Evolutionary conservation across 30 jellyfish, hydroid and myxozoan genomes (phyloP), one percentile per base, ranked within the genome.

Genomic region (Pelagia noctiluca): DNA sequence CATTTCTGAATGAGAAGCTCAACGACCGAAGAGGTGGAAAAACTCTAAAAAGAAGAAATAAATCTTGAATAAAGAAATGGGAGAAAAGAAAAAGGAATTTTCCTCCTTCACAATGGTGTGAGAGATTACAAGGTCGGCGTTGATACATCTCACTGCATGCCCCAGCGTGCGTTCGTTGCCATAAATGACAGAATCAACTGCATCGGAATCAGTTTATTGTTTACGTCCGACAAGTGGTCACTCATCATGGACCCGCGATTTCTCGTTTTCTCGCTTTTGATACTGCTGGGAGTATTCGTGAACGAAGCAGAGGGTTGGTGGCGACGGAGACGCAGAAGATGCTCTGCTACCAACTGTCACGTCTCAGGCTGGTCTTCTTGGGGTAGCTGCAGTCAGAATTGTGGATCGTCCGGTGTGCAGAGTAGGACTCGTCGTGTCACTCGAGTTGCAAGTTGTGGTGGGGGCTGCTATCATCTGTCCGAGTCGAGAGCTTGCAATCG

Each of bases 401-500:
- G 94, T 60, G 94, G 94, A 22, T 18, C 63, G 21, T 48, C 87
- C 12, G 94, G 94, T 10, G 65, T 50, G 54, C 87, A 70, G 67
- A 53, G 63, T 19, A 38, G 88, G 23, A 67, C 29, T 10, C 71
- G 94, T 29, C 35, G 64, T 34, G 85, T 84, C 71, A 82, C 79
- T 11, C 47, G 80, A 0, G 88, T 60, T 11, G 82, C 76, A 22
- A 60, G 78, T 24, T 70, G 87, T 57, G 94, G 94, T 13, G 94
- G 94, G 19, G 75, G 87, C 1, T 72, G 82, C 64, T 73, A 84
- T 50, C 82, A 48, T 25, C 63, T 84, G 60, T 8, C 62, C 7
- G 87, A 84, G 50, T 35, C 33, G 23, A 50, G 82, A 80, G 86
- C 71, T 13, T 89, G 97, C 64, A 89, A 89, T 53, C 33, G 97